Percentiles rank a stretch among this genome's conserved stretches.
Evolutionary conservation across 2,888 invertebrate species (phyloP).

Genomic region (Norana najaformis): DNA sequence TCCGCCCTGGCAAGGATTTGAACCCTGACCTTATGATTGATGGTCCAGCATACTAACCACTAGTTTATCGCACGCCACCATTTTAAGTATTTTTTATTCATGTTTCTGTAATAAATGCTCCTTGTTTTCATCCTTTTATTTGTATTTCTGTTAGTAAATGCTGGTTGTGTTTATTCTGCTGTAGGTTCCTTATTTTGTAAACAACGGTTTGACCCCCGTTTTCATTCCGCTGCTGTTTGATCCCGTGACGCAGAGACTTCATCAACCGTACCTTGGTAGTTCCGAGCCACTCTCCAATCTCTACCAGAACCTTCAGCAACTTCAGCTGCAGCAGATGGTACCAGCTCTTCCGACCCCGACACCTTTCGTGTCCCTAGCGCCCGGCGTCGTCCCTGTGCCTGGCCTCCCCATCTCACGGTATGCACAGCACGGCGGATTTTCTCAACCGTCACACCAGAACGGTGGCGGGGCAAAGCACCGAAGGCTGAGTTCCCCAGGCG

Average conservation of each 20-base stretch:
- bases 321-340: slow-evolving; percentile 18
- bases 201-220: slow-evolving; percentile 17
- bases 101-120: not conserved
- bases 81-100: not conserved
- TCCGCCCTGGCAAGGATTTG: too few relatives aligned
- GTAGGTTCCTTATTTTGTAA: not conserved
- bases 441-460: not conserved
- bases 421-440: not conserved
- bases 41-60: too few relatives aligned
- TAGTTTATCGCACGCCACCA: too few relatives aligned
- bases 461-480: not conserved
- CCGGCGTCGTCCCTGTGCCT: not conserved
- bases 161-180: not conserved
- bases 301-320: slow-evolving; percentile 25
- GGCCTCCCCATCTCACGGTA: not conserved
- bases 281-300: not conserved
- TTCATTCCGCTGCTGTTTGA: slow-evolving; percentile 9
- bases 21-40: too few relatives aligned
- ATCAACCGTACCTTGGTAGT: not conserved
- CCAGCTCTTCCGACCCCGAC: not conserved
- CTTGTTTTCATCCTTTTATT: not conserved
- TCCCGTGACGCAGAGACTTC: not conserved
- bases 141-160: not conserved
- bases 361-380: not conserved
- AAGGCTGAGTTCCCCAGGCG: not conserved